Evolutionary conservation across 2,888 invertebrate species (phyloP), one percentile per base, ranked within the genome.

Genomic region (Hipparchia semele): DNA sequence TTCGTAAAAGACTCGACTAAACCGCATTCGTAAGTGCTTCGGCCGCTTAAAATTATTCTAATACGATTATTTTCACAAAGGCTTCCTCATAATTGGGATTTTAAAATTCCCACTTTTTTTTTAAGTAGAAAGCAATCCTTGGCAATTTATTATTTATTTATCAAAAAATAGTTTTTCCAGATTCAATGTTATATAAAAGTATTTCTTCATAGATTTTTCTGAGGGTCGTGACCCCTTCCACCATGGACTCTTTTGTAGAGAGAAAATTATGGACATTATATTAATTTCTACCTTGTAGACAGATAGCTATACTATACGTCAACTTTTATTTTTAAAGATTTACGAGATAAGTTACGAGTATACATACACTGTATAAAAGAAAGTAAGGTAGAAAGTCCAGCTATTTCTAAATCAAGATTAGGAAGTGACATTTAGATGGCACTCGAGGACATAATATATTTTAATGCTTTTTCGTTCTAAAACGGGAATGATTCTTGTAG

Each of bases 381-480:
- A 58, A 59, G 10, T 33, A 10, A 51, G 23, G 23, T 23, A 23
- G 33, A 45, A 3, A 67, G 67, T 13, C 6, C 13, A 56, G n/a
- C 39, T 56, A 56, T 67, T 56, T 56, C n/a, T 13, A 67, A 13
- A 67, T 2, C 56, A 56, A 69, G 65, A 66, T 69, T 66, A 69
- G 72, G 73, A 74, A 69, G 79, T 80, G 80, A 80, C 82, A 82
- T 81, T 81, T 82, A 78, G 79, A 66, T 70, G 70, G 74, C 78
- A 78, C 77, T 76, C 77, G 77, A 70, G 70, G 60, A 72, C 79
- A 81, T 74, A 82, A 46, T 46, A 49, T 49, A 84, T 83, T 83
- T 84, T 84, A 84, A 85, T 79, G 74, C 79, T 79, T 83, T 83
- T 82, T 83, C 80, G 80, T 84, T 87, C 89, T 90, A 88, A 87